A percentile compares a stretch with the other conserved stretches of the same genome.
Evolutionary conservation across 1,140 invertebrate genomes (phyloP).

Genomic region (Plodia interpunctella): DNA sequence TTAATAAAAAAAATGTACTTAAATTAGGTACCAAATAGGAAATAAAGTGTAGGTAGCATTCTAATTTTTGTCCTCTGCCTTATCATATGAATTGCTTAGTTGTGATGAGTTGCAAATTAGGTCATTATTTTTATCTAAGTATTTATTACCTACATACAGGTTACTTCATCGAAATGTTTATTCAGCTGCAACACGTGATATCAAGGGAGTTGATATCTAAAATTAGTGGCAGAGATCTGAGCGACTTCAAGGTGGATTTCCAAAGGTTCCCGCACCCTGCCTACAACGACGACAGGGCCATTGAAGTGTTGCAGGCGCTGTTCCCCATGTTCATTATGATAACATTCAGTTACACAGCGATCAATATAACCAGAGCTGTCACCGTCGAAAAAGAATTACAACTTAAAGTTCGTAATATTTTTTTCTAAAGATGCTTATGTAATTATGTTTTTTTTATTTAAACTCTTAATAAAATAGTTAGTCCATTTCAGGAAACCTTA

Average conservation of each 20-base stretch:
- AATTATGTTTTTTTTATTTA: neutral
- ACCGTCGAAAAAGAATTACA: slow-evolving; percentile 81
- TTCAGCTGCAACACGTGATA: slow-evolving; percentile 81
- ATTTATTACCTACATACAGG: slow-evolving; percentile 68
- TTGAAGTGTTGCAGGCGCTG: slow-evolving; percentile 80
- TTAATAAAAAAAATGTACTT: too few species aligned
- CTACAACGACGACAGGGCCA: slow-evolving; percentile 83
- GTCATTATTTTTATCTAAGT: neutral
- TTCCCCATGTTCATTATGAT: slow-evolving; percentile 87
- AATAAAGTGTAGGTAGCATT: too few species aligned
- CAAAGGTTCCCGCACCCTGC: slow-evolving; percentile 87
- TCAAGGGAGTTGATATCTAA: slow-evolving; percentile 78
- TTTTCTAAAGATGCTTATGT: neutral
- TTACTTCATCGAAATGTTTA: slow-evolving; percentile 83
- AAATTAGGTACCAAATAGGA: too few species aligned
- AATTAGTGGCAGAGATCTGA: slow-evolving; percentile 52
- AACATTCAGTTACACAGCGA: slow-evolving; percentile 86
- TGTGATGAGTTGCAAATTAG: too few species aligned
- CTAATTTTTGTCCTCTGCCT: too few species aligned
- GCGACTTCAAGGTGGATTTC: slow-evolving; percentile 60
- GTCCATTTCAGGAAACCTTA: slow-evolving; percentile 79
- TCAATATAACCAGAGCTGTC: slow-evolving; percentile 85
- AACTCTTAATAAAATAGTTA: neutral
- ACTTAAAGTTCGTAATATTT: slow-evolving; percentile 72
- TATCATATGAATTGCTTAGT: too few species aligned